These are phyloP conservation scores for Ceramica pisi DNA, from an alignment of 2,888 invertebrate genomes.

Conservation along the genomic window DNA sequence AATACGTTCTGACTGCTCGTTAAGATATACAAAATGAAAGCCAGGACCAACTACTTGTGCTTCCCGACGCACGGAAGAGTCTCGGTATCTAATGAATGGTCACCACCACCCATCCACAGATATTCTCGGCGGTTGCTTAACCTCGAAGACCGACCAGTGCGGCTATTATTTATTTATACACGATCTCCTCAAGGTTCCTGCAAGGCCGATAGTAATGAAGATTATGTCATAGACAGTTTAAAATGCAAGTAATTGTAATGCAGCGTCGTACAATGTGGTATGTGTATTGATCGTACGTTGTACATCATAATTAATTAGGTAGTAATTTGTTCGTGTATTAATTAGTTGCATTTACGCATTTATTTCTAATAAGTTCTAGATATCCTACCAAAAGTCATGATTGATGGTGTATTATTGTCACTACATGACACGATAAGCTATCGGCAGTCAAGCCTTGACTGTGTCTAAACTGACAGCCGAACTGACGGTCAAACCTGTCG, in stretches of 20 bases:
- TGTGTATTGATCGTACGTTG: constrained; percentile 57
- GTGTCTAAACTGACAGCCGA: too few species aligned
- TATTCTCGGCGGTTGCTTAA: neutral
- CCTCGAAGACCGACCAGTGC: neutral
- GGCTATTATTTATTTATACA: neutral
- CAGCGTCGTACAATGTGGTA: constrained; percentile 47
- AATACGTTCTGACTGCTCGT: too few species aligned
- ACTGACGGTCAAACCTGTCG: too few species aligned
- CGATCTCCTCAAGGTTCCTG: constrained; percentile 25
- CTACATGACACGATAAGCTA: too few species aligned
- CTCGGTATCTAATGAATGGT: too few species aligned
- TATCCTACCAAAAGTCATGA: too few species aligned
- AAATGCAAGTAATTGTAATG: constrained; percentile 65
- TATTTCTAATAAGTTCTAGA: neutral
- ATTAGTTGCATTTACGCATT: constrained; percentile 6
- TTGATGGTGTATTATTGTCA: too few species aligned
- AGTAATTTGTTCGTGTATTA: constrained; percentile 15
- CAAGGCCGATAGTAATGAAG: constrained; percentile 73
- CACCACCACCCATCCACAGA: too few species aligned
- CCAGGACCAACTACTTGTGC: neutral
- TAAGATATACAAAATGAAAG: neutral
- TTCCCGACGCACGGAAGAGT: too few species aligned
- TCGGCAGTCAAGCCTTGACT: too few species aligned
- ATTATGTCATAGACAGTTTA: constrained; percentile 79
- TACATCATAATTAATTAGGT: constrained; percentile 43